These are phyloP conservation scores for Drosophila ogumai DNA, from an alignment of 1,140 invertebrate genomes.

Conservation along the genomic window DNA sequence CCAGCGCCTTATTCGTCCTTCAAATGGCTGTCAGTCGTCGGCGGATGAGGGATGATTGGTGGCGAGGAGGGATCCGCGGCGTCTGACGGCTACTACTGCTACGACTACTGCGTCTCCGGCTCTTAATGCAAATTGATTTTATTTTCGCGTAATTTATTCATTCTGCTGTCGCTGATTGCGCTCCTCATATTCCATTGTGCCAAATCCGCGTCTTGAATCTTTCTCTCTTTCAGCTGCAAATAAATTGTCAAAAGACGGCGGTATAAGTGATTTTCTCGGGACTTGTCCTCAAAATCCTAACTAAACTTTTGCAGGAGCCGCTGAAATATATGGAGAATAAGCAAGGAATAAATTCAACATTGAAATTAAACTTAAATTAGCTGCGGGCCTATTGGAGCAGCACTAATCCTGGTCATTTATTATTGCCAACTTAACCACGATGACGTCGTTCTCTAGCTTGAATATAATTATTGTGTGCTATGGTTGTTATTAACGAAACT, in stretches of 20 bases:
- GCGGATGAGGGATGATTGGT: conserved; percentile 17
- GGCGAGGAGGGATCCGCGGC: conserved; percentile 2
- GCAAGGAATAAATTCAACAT: conserved; percentile 1
- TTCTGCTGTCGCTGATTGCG: conserved; percentile 49
- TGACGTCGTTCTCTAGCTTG: neutral
- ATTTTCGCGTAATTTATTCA: conserved; percentile 62
- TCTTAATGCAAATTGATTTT: conserved; percentile 66
- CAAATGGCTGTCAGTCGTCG: conserved; percentile 38
- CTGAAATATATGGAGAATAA: neutral
- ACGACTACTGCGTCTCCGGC: conserved; percentile 20
- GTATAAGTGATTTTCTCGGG: conserved; percentile 14
- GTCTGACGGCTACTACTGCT: neutral
- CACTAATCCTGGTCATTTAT: conserved; percentile 4
- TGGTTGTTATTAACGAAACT: neutral
- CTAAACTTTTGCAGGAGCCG: neutral
- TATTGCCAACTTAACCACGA: conserved; percentile 21
- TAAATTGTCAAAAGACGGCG: conserved; percentile 21
- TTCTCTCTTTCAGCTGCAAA: conserved; percentile 29
- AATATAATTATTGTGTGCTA: conserved; percentile 14
- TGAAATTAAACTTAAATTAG: conserved; percentile 10
- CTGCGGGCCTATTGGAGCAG: neutral
- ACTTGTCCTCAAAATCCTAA: neutral
- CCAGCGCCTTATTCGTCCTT: conserved; percentile 48
- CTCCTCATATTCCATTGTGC: conserved; percentile 45
- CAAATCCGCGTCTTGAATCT: conserved; percentile 29